phyloP scores from a whole-genome alignment of 1,140 invertebrate genomes.

The Drosophila orena region DNA sequence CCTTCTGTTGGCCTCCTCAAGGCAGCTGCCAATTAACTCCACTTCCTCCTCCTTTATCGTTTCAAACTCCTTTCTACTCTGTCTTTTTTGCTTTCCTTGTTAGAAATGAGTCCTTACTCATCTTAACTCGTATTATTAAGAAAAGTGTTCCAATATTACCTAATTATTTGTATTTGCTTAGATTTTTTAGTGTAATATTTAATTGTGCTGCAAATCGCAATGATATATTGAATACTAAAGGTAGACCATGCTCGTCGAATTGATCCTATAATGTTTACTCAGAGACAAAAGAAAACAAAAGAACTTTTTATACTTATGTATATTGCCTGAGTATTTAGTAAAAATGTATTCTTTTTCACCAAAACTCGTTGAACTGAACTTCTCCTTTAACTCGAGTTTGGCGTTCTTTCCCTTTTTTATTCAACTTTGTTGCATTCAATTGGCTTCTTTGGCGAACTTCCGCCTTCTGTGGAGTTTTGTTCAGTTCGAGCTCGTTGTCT shows the following conservation, averaged over 20 bases:
- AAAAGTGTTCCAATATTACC: too few species aligned
- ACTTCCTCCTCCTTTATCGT: constrained; percentile 2
- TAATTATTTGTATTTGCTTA: too few species aligned
- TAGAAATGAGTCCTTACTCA: too few species aligned
- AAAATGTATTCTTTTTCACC: constrained; percentile 36
- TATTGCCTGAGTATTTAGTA: constrained; percentile 10
- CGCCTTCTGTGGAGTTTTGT: constrained; percentile 39
- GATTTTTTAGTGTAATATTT: too few species aligned
- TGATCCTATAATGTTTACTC: too few species aligned
- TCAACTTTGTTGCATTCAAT: constrained; percentile 62
- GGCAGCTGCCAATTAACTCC: constrained; percentile 39
- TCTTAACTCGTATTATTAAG: too few species aligned
- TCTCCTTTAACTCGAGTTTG: constrained; percentile 33
- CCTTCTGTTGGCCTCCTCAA: constrained; percentile 17
- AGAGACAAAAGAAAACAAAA: too few species aligned
- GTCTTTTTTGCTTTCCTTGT: neutral
- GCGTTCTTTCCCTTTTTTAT: constrained; percentile 8
- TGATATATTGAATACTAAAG: too few species aligned
- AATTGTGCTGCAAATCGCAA: too few species aligned
- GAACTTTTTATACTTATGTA: too few species aligned
- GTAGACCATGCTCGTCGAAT: too few species aligned
- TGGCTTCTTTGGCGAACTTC: constrained; percentile 71
- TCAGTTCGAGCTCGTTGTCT: constrained; percentile 23
- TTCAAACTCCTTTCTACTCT: constrained; percentile 5
- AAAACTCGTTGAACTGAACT: constrained; percentile 49